Evolutionary conservation across 2,888 invertebrate genomes (phyloP).

Genomic region (Ichneumoninae sp.): DNA sequence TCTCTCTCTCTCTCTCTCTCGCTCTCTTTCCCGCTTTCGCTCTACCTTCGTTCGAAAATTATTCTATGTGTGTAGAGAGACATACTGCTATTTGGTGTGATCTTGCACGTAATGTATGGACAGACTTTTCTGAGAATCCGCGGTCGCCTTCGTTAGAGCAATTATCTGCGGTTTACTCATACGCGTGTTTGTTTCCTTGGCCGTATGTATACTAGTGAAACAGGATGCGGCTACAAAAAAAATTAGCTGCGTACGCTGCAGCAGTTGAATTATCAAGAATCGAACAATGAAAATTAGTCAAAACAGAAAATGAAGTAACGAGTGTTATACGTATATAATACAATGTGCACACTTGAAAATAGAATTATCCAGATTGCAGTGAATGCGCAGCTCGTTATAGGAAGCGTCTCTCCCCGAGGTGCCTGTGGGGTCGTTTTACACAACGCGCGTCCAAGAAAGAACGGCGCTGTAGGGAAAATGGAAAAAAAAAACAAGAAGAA

Average conservation of each 20-base stretch:
- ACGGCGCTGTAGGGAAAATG: background rate
- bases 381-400: conserved; percentile 58
- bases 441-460: conserved; percentile 48
- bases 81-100: conserved; percentile 12
- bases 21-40: background rate
- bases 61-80: conserved; percentile 24
- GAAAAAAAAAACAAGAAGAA: conserved; percentile 13
- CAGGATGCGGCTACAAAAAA: conserved; percentile 5
- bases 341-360: conserved; percentile 3
- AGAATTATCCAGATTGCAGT: conserved; percentile 48
- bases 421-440: conserved; percentile 57
- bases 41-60: conserved; percentile 22
- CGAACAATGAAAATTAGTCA: background rate
- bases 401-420: conserved; percentile 48
- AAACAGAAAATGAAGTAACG: background rate
- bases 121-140: conserved; percentile 29
- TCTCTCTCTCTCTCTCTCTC: conserved; percentile 27
- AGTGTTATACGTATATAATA: background rate
- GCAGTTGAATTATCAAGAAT: background rate
- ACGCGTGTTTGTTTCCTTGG: background rate
- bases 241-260: background rate
- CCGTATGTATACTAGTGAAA: conserved; percentile 3
- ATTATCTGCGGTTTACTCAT: conserved; percentile 43
- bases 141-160: conserved; percentile 35
- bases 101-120: too few relatives aligned